Evolutionary conservation across 2,888 invertebrate genomes (phyloP), one percentile per base, ranked within the genome.

Genomic region (Thymelicus lineola): DNA sequence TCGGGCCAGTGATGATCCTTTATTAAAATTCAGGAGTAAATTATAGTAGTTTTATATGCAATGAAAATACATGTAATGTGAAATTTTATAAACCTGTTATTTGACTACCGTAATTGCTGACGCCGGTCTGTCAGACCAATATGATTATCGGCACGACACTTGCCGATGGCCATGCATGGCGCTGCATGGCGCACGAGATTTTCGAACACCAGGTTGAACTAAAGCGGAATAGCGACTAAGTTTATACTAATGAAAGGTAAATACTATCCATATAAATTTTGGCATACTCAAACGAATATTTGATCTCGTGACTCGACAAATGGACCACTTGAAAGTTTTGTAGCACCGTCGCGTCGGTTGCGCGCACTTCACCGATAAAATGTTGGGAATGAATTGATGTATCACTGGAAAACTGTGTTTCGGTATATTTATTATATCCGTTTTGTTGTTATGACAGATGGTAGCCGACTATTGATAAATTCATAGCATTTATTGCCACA

Each of bases 401-500:
- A 38, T 62, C 36, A 38, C 46, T 68, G 45, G 17, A 57, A 62
- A 58, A 63, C 63, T 69, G 63, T 58, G 69, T 63, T 69, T 79
- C 79, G 79, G 77, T 81, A 78, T 77, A 82, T 86, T 89, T 88
- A 90, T 89, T 85, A 85, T 89, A 89, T 90, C 89, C 89, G 82
- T 63, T 82, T 81, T 81, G 76, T 79, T 83, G 88, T 90, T 90
- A 86, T 90, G 90, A 89, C 91, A 91, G 88, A 89, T 90, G 90
- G 84, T 80, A 80, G 70, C 68, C 48, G 63, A 50, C 72, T 71
- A 74, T 75, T 74, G 76, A 74, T 72, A 71, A 70, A 69, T 74
- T 60, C 63, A 61, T 70, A 58, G 63, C 53, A 70, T 57, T 69
- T 62, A 68, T 45, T 57, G 69, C 70, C 46, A 50, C 70, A 55